Conservation (phyloP, 1,140 invertebrate species). For the Musca domestica region DNA sequence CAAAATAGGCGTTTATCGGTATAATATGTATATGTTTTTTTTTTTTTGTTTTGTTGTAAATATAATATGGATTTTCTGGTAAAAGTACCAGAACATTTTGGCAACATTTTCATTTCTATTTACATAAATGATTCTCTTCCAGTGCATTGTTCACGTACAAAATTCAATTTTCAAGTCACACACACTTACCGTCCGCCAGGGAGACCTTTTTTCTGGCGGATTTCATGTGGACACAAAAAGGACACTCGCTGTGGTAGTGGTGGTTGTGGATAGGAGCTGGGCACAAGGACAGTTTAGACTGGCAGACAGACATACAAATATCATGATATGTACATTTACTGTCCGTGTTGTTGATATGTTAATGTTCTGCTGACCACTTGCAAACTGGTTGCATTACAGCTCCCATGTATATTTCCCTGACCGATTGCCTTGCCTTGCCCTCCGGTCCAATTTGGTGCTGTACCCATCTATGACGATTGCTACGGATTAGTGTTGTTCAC, state of each 20-base stretch:
- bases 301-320: neutral
- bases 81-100: neutral
- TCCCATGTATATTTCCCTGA: no score
- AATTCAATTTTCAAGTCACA: conserved; percentile 5
- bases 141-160: conserved; percentile 9
- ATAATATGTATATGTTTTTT: no score
- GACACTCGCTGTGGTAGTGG: no score
- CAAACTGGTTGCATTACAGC: neutral
- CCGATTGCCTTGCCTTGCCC: neutral
- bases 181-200: neutral
- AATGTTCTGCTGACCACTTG: conserved; percentile 12
- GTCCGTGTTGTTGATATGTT: conserved; percentile 17
- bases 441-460: neutral
- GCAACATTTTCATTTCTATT: conserved; percentile 13
- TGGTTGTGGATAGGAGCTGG: neutral
- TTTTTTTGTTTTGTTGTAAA: no score
- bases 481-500: conserved; percentile 21
- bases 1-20: no score
- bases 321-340: neutral
- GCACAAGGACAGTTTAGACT: neutral
- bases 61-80: no score
- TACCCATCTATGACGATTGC: neutral
- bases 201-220: neutral
- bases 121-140: conserved; percentile 10
- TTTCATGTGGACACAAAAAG: neutral